These are phyloP conservation scores for Zaprionus ornatus DNA, from an alignment of 1,140 invertebrate species.

Conservation along the genomic window DNA sequence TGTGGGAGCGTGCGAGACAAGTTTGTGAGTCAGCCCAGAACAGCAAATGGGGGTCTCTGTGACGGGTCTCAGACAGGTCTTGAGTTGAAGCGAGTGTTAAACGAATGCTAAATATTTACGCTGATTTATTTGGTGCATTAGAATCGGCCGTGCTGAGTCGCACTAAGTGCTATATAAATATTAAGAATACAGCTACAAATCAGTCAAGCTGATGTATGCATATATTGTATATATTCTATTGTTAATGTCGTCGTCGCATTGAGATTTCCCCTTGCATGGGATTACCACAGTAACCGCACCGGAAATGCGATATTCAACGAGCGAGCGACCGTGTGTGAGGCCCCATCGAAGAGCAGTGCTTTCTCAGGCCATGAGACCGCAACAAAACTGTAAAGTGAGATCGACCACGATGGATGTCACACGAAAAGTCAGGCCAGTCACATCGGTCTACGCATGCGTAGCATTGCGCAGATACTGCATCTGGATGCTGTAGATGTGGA, in stretches of 20 bases:
- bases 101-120: conserved; percentile 77
- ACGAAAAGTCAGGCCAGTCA: conserved; percentile 18
- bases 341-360: conserved; percentile 41
- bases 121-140: conserved; percentile 79
- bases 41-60: conserved; percentile 11
- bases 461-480: neutral
- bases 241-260: too few species aligned
- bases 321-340: conserved; percentile 12
- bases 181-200: conserved; percentile 57
- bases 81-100: conserved; percentile 52
- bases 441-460: conserved; percentile 26
- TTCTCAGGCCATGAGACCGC: conserved; percentile 58
- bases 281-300: conserved; percentile 71
- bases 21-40: conserved; percentile 72
- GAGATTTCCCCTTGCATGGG: conserved; percentile 23
- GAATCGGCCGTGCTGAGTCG: conserved; percentile 54
- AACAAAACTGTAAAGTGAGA: conserved; percentile 60
- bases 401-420: conserved; percentile 32
- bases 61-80: neutral
- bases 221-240: neutral
- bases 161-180: conserved; percentile 74
- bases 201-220: conserved; percentile 12
- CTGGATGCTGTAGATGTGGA: conserved; percentile 21
- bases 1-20: conserved; percentile 78
- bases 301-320: conserved; percentile 69